Evolutionary conservation across 2,113 vertebrate genomes (phyloP), one percentile per base, ranked within the genome.

Genomic region (Prunella fulvescens): DNA sequence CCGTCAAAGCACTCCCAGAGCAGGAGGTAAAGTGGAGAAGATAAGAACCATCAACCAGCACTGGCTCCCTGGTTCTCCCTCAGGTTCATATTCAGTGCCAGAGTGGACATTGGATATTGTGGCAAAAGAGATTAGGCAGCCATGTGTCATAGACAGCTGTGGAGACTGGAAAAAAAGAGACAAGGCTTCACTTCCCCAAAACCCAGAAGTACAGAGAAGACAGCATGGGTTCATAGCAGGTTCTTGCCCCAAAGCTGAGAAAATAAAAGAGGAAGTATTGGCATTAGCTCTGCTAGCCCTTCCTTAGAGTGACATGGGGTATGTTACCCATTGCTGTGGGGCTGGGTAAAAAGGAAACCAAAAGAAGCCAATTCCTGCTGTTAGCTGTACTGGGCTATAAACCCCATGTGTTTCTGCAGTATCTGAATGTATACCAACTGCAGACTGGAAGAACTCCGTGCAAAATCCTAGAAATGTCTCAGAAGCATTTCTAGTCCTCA

Each of bases 381-480:
- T 35, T 83, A 24, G 79, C 53, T 81, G 33, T 50, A 28, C 42
- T 28, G 76, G 35, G 60, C 3, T 6, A 40, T 28, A 56, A 57
- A 29, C 90, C 39, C 47, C 83, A 76, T 4, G 24, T 74, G 61
- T 37, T 90, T 51, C 53, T 71, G 70, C 69, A 82, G 61, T 61
- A 37, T 81, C 54, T 95, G 90, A 50, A 83, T 81, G 29, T 57
- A 24, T 22, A 72, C 67, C 86, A 78, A 13, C 71, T 86, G 72
- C 69, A 83, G 76, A 78, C 64, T 92, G 72, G 64, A 93, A 95
- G 62, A 94, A 78, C 17, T 40, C 67, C 56, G 28, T 78, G 72
- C 35, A 90, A 81, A 94, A 96, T 88, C 91, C 92, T 95, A 83
- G 94, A 93, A 92, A 86, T 71, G 83, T 93, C 76, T 83, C 91